These are phyloP conservation scores for Rhingia rostrata DNA, from an alignment of 2,888 invertebrate genomes.

Conservation along the genomic window DNA sequence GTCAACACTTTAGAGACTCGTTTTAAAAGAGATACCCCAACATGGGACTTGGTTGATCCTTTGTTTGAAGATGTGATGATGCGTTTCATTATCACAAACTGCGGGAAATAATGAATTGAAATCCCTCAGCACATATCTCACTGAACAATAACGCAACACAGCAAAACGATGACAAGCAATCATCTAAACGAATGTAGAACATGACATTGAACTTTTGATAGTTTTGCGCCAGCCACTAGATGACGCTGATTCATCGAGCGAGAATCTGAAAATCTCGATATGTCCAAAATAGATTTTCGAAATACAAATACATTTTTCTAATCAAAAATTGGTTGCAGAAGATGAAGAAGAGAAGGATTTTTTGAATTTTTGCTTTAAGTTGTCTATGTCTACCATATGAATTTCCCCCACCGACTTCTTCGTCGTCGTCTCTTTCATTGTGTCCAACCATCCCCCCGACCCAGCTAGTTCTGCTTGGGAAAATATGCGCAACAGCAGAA, in stretches of 20 bases:
- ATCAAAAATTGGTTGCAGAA: slow-evolving; percentile 2
- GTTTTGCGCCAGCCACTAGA: slow-evolving; percentile 2
- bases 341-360: slow-evolving; percentile 1
- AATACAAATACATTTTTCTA: slow-evolving; percentile 25
- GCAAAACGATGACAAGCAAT: too few species aligned
- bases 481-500: slow-evolving; percentile 72
- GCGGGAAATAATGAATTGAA: neutral
- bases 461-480: neutral
- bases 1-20: neutral
- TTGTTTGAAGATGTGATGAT: slow-evolving; percentile 15
- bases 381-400: slow-evolving; percentile 26
- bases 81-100: slow-evolving; percentile 1
- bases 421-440: neutral
- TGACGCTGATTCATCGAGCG: slow-evolving; percentile 16
- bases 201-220: slow-evolving; percentile 53
- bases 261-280: neutral
- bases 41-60: slow-evolving; percentile 9
- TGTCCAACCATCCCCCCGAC: neutral
- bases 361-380: slow-evolving; percentile 42
- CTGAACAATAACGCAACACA: slow-evolving; percentile 14
- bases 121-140: neutral
- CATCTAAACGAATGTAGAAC: slow-evolving; percentile 42
- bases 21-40: neutral
- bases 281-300: slow-evolving; percentile 18
- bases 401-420: slow-evolving; percentile 6